Evolutionary conservation across 2,888 invertebrate genomes (phyloP).

Genomic region (Drosophila longiperda): DNA sequence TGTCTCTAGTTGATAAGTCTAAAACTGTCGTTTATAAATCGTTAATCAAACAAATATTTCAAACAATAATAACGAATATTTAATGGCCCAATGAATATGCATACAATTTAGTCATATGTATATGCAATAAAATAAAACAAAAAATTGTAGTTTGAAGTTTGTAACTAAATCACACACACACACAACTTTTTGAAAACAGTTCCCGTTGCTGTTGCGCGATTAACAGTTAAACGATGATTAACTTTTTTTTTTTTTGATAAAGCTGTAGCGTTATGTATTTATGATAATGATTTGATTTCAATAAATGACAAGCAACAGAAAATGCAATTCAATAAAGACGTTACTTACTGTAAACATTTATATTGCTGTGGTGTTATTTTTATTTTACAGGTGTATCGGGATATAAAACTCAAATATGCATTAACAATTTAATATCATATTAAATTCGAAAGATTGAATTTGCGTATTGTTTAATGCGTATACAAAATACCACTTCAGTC

Average conservation of each 20-base stretch:
- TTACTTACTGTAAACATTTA: conserved; percentile 61
- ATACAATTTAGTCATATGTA: conserved; percentile 43
- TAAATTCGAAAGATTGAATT: background rate
- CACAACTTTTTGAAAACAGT: conserved; percentile 12
- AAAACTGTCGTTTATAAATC: conserved; percentile 70
- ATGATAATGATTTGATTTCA: conserved; percentile 48
- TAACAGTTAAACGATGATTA: conserved; percentile 13
- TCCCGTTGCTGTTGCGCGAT: conserved; percentile 29
- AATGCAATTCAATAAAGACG: conserved; percentile 62
- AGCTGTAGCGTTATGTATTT: conserved; percentile 55
- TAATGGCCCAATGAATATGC: conserved; percentile 59
- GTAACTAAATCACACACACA: conserved; percentile 12
- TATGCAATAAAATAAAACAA: conserved; percentile 25
- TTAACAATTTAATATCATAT: background rate
- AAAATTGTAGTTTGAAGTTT: conserved; percentile 38
- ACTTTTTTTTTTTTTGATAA: conserved; percentile 25
- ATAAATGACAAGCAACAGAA: conserved; percentile 42
- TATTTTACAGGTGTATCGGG: background rate
- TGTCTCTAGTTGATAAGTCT: conserved; percentile 73
- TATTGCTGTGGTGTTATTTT: background rate
- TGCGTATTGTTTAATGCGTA: background rate
- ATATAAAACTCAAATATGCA: too few species aligned
- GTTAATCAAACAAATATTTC: conserved; percentile 66
- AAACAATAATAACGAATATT: conserved; percentile 63
- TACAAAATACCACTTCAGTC: background rate